A percentile compares a stretch with the other conserved stretches of the same genome.
Evolutionary conservation across 2,888 invertebrate genomes (phyloP).

Genomic region (Luperina testacea): DNA sequence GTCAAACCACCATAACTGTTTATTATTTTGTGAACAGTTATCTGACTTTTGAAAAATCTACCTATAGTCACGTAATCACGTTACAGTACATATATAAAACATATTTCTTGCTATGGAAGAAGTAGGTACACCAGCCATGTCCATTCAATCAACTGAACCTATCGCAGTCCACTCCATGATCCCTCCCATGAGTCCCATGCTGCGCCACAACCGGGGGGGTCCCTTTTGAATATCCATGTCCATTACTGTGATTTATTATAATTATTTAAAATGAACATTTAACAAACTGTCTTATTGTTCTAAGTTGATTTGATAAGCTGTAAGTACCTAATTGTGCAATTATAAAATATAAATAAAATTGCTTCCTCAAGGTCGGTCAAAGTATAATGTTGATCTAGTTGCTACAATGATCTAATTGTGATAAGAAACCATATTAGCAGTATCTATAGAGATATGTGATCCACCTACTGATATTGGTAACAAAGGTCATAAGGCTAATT

Average conservation of each 20-base stretch:
- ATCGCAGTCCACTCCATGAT: too few species aligned
- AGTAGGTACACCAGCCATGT: not conserved
- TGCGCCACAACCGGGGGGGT: too few species aligned
- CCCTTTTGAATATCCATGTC: too few species aligned
- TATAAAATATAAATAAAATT: slow-evolving; percentile 27
- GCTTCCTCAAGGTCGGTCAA: slow-evolving; percentile 41
- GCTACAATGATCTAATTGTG: slow-evolving; percentile 9
- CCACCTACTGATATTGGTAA: too few species aligned
- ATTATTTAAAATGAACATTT: slow-evolving; percentile 9
- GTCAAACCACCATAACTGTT: not conserved
- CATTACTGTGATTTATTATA: not conserved
- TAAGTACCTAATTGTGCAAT: slow-evolving; percentile 46
- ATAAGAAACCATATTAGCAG: slow-evolving; percentile 5
- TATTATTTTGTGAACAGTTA: not conserved
- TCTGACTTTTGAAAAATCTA: not conserved
- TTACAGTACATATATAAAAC: not conserved
- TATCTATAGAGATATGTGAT: not conserved
- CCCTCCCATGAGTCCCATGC: too few species aligned
- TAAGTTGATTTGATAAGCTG: not conserved
- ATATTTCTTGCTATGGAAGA: not conserved
- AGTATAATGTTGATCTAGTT: slow-evolving; percentile 16
- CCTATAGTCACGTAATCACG: too few species aligned
- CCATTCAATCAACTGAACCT: too few species aligned
- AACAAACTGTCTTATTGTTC: not conserved
- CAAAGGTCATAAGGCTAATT: not conserved